phyloP scores from a whole-genome alignment of 2,113 vertebrate species.

The Myiagra hebetior region DNA sequence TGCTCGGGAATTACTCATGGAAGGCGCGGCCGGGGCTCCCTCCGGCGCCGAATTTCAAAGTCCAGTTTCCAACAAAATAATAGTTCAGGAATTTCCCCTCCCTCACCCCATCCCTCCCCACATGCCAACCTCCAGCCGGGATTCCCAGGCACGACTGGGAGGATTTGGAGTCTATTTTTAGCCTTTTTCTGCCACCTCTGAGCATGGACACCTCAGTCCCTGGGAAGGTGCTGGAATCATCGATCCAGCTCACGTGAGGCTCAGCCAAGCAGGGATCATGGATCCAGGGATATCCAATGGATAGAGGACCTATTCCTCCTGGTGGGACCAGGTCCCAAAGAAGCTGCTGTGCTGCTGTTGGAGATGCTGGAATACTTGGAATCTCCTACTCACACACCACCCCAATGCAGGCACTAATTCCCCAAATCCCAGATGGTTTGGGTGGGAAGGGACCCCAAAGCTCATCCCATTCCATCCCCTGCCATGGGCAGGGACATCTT shows the following conservation, averaged over 20 bases:
- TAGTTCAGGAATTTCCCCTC: neutral
- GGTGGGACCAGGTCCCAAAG: neutral
- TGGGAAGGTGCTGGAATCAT: fast-evolving
- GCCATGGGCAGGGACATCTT: neutral
- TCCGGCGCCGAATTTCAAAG: slow-evolving; percentile 16
- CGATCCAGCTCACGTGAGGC: neutral
- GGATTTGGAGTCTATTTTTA: neutral
- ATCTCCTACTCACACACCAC: neutral
- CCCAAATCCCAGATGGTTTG: neutral
- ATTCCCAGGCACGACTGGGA: neutral
- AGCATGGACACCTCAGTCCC: neutral
- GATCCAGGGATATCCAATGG: neutral
- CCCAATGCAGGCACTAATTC: neutral
- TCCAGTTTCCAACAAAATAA: neutral
- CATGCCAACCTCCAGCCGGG: neutral
- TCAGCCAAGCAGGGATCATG: neutral
- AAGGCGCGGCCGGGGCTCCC: neutral
- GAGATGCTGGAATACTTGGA: neutral
- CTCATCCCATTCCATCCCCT: neutral
- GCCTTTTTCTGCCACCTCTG: neutral
- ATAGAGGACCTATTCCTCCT: fast-evolving
- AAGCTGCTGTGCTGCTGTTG: neutral
- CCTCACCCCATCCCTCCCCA: neutral
- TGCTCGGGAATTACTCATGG: neutral
- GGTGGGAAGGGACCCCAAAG: neutral